Evolutionary conservation across 2,888 invertebrate genomes (phyloP).

Genomic region (Lasioglossum zephyrum): DNA sequence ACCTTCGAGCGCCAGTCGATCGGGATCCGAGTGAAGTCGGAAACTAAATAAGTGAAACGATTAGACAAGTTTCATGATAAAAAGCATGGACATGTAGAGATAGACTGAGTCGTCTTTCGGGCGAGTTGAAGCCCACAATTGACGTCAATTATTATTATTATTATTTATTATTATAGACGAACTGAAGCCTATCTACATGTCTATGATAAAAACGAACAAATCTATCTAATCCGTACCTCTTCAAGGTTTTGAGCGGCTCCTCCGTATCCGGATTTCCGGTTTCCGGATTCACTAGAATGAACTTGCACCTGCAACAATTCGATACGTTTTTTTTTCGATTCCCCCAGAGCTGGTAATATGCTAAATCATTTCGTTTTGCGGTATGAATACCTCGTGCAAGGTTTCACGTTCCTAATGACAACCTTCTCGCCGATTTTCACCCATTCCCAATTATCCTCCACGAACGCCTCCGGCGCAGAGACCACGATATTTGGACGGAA

Average conservation of each 20-base stretch:
- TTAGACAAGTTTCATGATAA: background rate
- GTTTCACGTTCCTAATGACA: slow-evolving; percentile 85
- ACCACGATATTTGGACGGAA: slow-evolving; percentile 87
- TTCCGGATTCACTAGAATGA: slow-evolving; percentile 85
- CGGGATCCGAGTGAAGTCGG: slow-evolving; percentile 68
- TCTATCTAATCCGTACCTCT: slow-evolving; percentile 80
- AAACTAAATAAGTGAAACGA: slow-evolving; percentile 65
- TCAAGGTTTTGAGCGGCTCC: slow-evolving; percentile 86
- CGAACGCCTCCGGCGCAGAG: slow-evolving; percentile 84
- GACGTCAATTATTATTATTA: too few species aligned
- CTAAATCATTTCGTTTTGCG: background rate
- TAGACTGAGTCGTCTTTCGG: too few species aligned
- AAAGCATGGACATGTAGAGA: background rate
- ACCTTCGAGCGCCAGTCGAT: slow-evolving; percentile 75
- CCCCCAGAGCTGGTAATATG: background rate
- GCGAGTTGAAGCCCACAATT: too few species aligned
- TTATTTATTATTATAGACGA: too few species aligned
- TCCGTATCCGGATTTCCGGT: slow-evolving; percentile 83
- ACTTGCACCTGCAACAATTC: slow-evolving; percentile 80
- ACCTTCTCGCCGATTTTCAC: slow-evolving; percentile 85
- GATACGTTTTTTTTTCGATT: background rate
- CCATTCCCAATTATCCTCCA: slow-evolving; percentile 87
- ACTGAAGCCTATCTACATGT: too few species aligned
- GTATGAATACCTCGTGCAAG: slow-evolving; percentile 85
- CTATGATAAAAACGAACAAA: background rate